Percentiles rank a stretch among this genome's conserved stretches.
phyloP scores from a whole-genome alignment of 1,140 invertebrate species.

The Nymphalis io region DNA sequence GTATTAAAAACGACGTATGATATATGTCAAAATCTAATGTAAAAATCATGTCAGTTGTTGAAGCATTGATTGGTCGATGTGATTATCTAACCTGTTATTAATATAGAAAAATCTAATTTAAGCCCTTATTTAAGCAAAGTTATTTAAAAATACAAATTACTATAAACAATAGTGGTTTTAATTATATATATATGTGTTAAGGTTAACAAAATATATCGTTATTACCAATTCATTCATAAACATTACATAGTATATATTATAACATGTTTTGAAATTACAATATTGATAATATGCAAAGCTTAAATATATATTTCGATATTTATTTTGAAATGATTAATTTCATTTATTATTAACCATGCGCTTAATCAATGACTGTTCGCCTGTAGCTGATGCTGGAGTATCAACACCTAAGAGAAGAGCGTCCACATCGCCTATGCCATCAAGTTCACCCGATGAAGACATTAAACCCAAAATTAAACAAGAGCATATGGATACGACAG shows the following conservation, averaged over 20 bases:
- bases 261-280: neutral
- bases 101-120: no score
- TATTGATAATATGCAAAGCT: neutral
- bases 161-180: no score
- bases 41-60: no score
- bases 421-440: conserved; percentile 84
- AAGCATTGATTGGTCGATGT: no score
- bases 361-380: conserved; percentile 5
- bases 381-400: conserved; percentile 77
- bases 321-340: no score
- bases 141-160: no score
- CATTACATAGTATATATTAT: neutral
- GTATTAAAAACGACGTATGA: neutral
- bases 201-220: conserved; percentile 7
- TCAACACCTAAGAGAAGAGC: conserved; percentile 84
- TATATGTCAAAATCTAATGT: no score
- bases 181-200: no score
- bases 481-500: conserved; percentile 84
- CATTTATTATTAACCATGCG: neutral
- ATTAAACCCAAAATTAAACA: conserved; percentile 88
- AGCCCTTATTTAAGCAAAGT: no score
- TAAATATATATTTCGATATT: no score
- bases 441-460: conserved; percentile 83
- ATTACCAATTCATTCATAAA: neutral
- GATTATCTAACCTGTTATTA: no score